Conservation (phyloP, 2,888 invertebrate genomes). For the Drosophila prostipennis region DNA sequence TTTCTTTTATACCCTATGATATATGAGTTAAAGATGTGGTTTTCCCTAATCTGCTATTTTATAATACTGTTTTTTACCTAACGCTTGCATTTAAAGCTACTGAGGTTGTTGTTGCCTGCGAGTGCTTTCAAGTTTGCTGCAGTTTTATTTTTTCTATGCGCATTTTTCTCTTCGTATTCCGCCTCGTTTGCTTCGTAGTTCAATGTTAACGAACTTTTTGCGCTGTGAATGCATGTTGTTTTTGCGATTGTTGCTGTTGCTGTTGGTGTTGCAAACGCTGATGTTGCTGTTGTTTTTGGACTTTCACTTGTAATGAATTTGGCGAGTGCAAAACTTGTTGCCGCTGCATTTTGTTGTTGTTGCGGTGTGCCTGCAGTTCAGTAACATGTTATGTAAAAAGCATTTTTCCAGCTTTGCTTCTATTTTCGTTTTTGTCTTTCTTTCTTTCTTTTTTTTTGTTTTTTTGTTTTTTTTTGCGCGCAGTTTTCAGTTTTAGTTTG, state of each 20-base stretch:
- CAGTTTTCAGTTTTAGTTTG: constrained; percentile 21
- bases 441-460: constrained; percentile 17
- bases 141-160: constrained; percentile 24
- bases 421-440: constrained; percentile 26
- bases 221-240: constrained; percentile 49
- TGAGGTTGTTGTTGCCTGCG: not conserved
- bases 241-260: constrained; percentile 30
- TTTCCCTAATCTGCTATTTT: not conserved
- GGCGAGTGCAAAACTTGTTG: constrained; percentile 73
- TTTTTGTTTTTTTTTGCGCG: constrained; percentile 19
- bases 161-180: constrained; percentile 50
- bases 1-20: no score
- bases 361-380: constrained; percentile 75
- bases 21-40: not conserved
- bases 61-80: constrained; percentile 27
- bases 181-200: constrained; percentile 77
- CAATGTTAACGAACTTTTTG: constrained; percentile 83
- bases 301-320: constrained; percentile 83
- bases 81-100: constrained; percentile 10
- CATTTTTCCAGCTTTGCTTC: constrained; percentile 77
- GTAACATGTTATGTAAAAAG: constrained; percentile 84
- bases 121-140: constrained; percentile 45
- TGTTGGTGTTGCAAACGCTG: constrained; percentile 45
- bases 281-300: constrained; percentile 66
- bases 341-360: constrained; percentile 17